These are phyloP conservation scores for Dallia pectoralis DNA, from an alignment of 2,797 vertebrate species.

Conservation along the genomic window DNA sequence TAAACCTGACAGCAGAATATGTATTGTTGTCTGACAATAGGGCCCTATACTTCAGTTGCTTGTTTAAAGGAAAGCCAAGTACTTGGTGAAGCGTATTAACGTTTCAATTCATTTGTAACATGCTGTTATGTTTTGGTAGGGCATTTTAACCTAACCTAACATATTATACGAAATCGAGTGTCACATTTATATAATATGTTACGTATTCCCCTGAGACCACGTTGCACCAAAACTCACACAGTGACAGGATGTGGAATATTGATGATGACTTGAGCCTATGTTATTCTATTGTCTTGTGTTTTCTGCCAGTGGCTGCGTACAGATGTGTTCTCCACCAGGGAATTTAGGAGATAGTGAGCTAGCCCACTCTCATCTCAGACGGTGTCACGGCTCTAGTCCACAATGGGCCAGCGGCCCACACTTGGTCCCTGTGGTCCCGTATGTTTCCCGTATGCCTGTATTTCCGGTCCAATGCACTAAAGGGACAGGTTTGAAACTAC, in stretches of 20 bases:
- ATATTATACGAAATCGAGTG: no score
- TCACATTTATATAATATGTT: no score
- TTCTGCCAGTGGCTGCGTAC: background rate
- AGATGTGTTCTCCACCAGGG: background rate
- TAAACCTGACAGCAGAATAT: no score
- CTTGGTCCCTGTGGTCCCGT: slow-evolving; percentile 51
- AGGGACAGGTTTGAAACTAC: background rate
- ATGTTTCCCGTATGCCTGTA: slow-evolving; percentile 56
- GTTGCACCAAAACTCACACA: background rate
- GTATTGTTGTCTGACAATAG: no score
- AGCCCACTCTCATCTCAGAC: background rate
- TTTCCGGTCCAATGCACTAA: background rate
- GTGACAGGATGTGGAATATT: background rate
- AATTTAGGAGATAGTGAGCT: background rate
- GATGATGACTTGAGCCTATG: background rate
- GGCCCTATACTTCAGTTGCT: no score
- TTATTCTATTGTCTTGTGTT: background rate
- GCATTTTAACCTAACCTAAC: no score
- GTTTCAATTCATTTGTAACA: no score
- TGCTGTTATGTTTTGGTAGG: no score
- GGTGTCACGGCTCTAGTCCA: background rate
- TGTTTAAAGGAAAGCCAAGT: no score
- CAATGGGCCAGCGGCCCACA: background rate
- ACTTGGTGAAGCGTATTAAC: no score
- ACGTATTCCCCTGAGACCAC: no score